Percentiles rank a stretch among this genome's conserved stretches.
These are phyloP conservation scores for Barnardius zonarius DNA, from an alignment of 2,113 vertebrate genomes.

Conservation along the genomic window DNA sequence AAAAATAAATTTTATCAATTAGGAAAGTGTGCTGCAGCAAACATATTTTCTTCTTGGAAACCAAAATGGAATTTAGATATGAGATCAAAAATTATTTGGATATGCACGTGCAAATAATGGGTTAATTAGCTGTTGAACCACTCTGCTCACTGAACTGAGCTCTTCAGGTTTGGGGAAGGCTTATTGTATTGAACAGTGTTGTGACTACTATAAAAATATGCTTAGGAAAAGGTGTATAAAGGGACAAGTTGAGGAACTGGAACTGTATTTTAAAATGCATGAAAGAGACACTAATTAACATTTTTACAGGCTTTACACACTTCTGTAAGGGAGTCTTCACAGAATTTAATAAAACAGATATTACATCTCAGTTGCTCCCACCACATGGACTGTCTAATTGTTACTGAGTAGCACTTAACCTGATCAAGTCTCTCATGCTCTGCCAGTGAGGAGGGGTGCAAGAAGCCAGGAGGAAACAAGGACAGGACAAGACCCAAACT, in stretches of 20 bases:
- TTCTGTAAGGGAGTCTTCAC: not conserved
- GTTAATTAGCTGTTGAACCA: not conserved
- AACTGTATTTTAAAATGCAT: not conserved
- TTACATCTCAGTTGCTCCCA: not conserved
- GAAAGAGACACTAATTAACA: not conserved
- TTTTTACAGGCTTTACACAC: not conserved
- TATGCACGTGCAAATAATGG: not conserved
- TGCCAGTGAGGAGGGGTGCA: not conserved
- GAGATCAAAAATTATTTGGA: not conserved
- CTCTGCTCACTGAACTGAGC: not conserved
- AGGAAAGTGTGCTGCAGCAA: not conserved
- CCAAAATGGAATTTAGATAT: not conserved
- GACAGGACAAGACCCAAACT: not conserved
- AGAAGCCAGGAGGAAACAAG: not conserved
- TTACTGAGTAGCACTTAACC: not conserved
- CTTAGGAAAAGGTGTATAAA: not conserved
- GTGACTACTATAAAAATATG: not conserved
- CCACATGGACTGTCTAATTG: not conserved
- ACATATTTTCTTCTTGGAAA: not conserved
- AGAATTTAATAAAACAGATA: not conserved
- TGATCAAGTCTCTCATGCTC: not conserved
- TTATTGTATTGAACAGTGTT: not conserved
- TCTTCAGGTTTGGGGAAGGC: not conserved
- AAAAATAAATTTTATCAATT: not conserved
- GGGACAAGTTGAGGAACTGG: not conserved